These are phyloP conservation scores for Agrotis clavis DNA, from an alignment of 2,888 invertebrate species.

Conservation along the genomic window DNA sequence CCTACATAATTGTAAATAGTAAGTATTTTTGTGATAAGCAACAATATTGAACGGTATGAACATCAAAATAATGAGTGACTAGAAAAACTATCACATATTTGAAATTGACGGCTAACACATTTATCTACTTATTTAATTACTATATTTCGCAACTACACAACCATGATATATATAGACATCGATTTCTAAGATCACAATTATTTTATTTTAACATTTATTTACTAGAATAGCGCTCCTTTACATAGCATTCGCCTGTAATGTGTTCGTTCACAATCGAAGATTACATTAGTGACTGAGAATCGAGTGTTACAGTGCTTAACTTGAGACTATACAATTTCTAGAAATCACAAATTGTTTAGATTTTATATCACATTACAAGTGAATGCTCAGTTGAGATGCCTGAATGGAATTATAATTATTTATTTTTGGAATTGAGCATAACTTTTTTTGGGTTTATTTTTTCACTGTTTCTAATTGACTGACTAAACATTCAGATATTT, in stretches of 20 bases:
- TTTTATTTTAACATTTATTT: conserved; percentile 45
- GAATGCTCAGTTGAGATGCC: too few species aligned
- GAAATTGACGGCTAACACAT: conserved; percentile 50
- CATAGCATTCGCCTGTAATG: too few species aligned
- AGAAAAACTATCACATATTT: conserved; percentile 56
- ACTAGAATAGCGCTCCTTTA: background rate
- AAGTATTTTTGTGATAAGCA: background rate
- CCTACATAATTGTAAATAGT: background rate
- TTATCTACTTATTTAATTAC: conserved; percentile 37
- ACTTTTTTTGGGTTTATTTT: conserved; percentile 15
- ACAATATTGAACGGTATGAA: background rate
- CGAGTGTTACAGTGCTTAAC: too few species aligned
- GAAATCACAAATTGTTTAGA: too few species aligned
- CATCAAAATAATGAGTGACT: conserved; percentile 39
- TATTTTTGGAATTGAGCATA: conserved; percentile 37
- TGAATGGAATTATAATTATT: conserved; percentile 3
- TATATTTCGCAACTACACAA: conserved; percentile 70
- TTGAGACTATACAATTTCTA: too few species aligned
- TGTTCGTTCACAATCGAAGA: too few species aligned
- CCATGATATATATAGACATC: conserved; percentile 76
- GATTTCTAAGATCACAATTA: conserved; percentile 67
- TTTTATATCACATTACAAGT: too few species aligned
- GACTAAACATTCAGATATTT: conserved; percentile 26
- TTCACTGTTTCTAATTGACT: background rate
- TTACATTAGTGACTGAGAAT: too few species aligned